Evolutionary conservation across 92 coral and sea anemone genomes (phyloP).

Genomic region (Phymanthus crucifer): DNA sequence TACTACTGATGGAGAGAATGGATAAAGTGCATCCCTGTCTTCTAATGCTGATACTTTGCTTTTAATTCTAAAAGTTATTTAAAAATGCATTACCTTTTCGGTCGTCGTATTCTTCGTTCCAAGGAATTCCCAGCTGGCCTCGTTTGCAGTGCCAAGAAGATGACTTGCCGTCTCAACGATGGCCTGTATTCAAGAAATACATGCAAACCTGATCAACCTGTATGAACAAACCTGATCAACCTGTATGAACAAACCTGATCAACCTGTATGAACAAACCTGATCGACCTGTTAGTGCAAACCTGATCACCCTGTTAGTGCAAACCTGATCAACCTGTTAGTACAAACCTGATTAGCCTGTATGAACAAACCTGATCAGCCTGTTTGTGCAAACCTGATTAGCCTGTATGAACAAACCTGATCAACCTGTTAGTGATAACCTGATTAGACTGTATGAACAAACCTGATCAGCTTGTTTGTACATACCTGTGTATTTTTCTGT

Average conservation of each 20-base stretch:
- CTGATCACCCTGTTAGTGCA: conserved; percentile 39
- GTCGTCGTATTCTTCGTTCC: conserved; percentile 6
- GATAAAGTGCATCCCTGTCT: no score
- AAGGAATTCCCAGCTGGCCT: conserved; percentile 38
- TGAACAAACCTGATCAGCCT: background rate
- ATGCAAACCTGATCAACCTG: background rate
- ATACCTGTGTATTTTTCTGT: background rate
- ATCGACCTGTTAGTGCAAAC: background rate
- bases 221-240: background rate
- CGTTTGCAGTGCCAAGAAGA: conserved; percentile 41
- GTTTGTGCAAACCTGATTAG: background rate
- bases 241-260: background rate
- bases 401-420: conserved; percentile 31
- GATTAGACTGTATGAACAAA: background rate
- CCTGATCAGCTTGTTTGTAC: background rate
- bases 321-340: background rate
- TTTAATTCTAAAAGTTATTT: no score
- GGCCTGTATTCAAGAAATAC: conserved; percentile 29
- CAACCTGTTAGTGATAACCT: background rate
- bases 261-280: conserved; percentile 2
- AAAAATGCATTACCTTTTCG: conserved; percentile 3
- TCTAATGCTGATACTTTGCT: no score
- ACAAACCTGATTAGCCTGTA: background rate
- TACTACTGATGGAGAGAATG: no score
- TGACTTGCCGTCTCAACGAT: conserved; percentile 52